Evolutionary conservation across 2,113 vertebrate species (phyloP), one percentile per base, ranked within the genome.

Genomic region (Danionella cerebrum): DNA sequence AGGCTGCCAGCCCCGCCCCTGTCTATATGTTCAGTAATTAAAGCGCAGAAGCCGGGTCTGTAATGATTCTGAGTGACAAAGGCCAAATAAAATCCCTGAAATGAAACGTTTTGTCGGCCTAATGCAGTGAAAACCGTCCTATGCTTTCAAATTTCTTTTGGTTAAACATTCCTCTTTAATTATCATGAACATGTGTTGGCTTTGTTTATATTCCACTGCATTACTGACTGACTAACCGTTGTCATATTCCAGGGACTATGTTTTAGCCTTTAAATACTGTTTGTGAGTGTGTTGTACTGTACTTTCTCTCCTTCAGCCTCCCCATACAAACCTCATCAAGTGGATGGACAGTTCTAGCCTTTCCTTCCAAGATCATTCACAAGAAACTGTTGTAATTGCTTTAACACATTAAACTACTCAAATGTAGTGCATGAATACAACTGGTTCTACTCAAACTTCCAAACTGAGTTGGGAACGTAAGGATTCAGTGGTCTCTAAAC

Each of bases 21-120:
- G 72, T 82, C 84, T 75, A 85, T 87, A 80, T 86, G 87, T 82
- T 89, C 87, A 69, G 85, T 92, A 76, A 85, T 87, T 80, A 91
- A 89, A 85, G 89, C 90, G 53, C 90, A 91, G 84, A 89, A 75
- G 70, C 90, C 88, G 75, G 90, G 90, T 91, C 90, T 83, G 90
- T 92, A 75, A 52, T 16, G 36, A 24, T 44, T 16, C 47, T 36
- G 39, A 74, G 66, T 67, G 65, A 18, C 57, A 51, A 47, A 55
- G 42, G 79, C 79, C 75, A 76, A 78, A 74, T 47, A 73, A 78
- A 83, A 81, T 80, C 78, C 64, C 78, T 81, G 78, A 53, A n/a
- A 48, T 74, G 35, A 48, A 58, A 27, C 44, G 11, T 45, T 67
- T 70, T 51, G 72, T 74, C 69, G 77, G 73, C 65, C 25, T 36